Evolutionary conservation across 1,140 invertebrate species (phyloP).

Genomic region (Leptopilina boulardi): DNA sequence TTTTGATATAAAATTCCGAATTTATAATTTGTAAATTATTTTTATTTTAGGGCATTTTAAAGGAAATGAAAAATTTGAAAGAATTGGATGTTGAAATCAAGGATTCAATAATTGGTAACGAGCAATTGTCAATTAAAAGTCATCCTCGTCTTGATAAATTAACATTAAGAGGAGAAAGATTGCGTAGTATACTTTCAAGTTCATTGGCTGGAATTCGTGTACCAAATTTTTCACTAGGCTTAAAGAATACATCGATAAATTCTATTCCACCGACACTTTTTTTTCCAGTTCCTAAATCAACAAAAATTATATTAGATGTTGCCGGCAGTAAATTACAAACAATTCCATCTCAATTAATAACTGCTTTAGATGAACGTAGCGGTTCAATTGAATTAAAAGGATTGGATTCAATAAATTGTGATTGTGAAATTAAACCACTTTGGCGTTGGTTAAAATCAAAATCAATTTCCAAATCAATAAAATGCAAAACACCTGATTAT

Average conservation of each 20-base stretch:
- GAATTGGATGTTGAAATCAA: slow-evolving; percentile 90
- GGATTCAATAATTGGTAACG: slow-evolving; percentile 86
- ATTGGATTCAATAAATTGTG: slow-evolving; percentile 88
- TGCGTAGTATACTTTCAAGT: slow-evolving; percentile 88
- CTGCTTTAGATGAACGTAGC: slow-evolving; percentile 86
- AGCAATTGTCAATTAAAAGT: slow-evolving; percentile 86
- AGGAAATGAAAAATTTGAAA: slow-evolving; percentile 82
- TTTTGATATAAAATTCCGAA: too few relatives aligned
- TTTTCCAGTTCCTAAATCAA: slow-evolving; percentile 92
- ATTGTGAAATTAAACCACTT: slow-evolving; percentile 87
- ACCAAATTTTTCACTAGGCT: slow-evolving; percentile 81
- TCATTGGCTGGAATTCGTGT: slow-evolving; percentile 88
- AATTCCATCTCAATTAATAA: slow-evolving; percentile 85
- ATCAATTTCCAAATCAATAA: slow-evolving; percentile 58
- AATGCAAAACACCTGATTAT: slow-evolving; percentile 82
- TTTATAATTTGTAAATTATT: neutral
- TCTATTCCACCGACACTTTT: slow-evolving; percentile 87
- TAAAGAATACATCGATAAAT: slow-evolving; percentile 88
- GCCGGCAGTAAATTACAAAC: slow-evolving; percentile 86
- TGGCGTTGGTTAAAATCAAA: slow-evolving; percentile 84
- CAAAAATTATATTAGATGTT: slow-evolving; percentile 86
- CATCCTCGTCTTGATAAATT: slow-evolving; percentile 87
- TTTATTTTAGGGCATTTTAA: slow-evolving; percentile 79
- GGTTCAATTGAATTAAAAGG: slow-evolving; percentile 84
- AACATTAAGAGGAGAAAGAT: slow-evolving; percentile 83